Base-by-base conservation (phyloP, 2,113 vertebrate species). In the Sinocyclocheilus anshuiensis region DNA sequence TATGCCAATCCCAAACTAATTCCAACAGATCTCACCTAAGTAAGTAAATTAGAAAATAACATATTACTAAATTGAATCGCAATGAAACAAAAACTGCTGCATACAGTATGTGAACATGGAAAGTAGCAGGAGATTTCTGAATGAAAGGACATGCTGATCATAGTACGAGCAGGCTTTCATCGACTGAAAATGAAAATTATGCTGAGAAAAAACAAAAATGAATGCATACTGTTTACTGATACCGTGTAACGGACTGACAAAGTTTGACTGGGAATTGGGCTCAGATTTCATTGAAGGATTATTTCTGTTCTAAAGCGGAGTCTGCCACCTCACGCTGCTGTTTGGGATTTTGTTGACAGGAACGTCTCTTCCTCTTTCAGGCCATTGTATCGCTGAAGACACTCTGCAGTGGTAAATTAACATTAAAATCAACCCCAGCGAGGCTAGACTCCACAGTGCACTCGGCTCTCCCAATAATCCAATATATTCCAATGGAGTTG, bases 391-490 rank as follows among this genome's bases (percentile, higher is more conserved):
- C 96, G 93, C 95, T 91, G 93, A 77, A 89, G 92, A 89, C 95
- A 93, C 91, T 93, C 91, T 92, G 94, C 93, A 95, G 90, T 95
- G 94, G 94, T 94, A 91, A 96, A 97, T 97, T 98, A 96, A 95
- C 96, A 97, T 97, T 95, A 96, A 95, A 97, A 95, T 94, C 92
- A 93, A 93, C 91, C 95, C 93, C 72, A 90, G 91, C 93, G 93
- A 95, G 94, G 90, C 89, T 78, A 90, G 94, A 94, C 94, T 96
- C 94, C 90, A 90, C 91, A 94, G 94, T 95, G 93, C 92, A 93
- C 95, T 95, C 92, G 96, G 96, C 93, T 93, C 92, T 92, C 92
- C 93, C 93, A 93, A 93, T 97, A 97, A 98, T 97, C 96, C 97
- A 97, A 96, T 97, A 96, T 96, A 94, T 90, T 91, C 94, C 95